Evolutionary conservation across 2,888 invertebrate genomes (phyloP), one percentile per base, ranked within the genome.

Genomic region (Acanthococcus lagerstroemiae): DNA sequence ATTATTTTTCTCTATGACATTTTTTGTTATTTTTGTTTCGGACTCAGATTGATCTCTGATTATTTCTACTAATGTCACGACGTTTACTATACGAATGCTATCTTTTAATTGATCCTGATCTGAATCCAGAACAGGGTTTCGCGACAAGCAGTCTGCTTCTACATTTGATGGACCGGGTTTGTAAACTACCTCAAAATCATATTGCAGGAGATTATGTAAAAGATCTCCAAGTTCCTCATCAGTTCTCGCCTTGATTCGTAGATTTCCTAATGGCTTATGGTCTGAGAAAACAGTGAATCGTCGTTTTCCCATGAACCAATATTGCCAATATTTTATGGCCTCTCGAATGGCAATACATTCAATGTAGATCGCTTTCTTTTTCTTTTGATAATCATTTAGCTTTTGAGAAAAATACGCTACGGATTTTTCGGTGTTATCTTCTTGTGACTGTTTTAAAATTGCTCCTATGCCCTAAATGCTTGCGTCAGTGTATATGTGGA

Each of bases 121-220:
- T 15, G 68, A 21, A 25, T 70, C 68, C 52, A 70, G 65, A 17
- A 69, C 70, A 7, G 68, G 68, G 48, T 69, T 70, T 63, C 69
- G 69, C 24, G 69, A 69, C 7, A 71, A 55, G 45, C 67, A 67
- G 63, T 71, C 70, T 17, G 70, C 70, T 67, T 70, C 71, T 45
- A 65, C 44, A 55, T 70, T 71, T 19, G 37, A 15, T 37, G 37
- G 37, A 37, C 37, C 37, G 12, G 37, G 37, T 37, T 37, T 37
- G 37, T 37, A 37, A 37, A 37, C 37, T 37, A 37, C n/a, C 12
- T 37, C 12, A 37, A 37, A 37, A n/a, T 37, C 37, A 3, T 37
- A 37, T 37, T 37, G 37, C n/a, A 37, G 37, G 12, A 37, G 3
- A n/a, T 37, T 37, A 37, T n/a, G 12, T 2, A 37, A n/a, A 15